phyloP scores from a whole-genome alignment of 2,797 vertebrate species.

The Moxostoma hubbsi region DNA sequence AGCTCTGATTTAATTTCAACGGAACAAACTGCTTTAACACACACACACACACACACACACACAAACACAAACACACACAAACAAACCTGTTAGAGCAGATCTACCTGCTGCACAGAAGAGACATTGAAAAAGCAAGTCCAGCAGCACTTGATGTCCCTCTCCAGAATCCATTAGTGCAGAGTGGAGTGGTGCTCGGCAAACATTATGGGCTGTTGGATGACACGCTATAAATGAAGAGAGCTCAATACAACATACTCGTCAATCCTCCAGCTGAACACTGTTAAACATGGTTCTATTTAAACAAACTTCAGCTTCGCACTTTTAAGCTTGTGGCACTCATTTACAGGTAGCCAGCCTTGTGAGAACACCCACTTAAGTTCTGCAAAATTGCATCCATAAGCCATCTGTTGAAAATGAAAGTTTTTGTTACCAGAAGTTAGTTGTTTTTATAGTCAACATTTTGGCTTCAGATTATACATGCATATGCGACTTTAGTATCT shows the following conservation, averaged over 20 bases:
- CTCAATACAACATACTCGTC: constrained; percentile 72
- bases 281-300: constrained; percentile 59
- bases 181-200: constrained; percentile 79
- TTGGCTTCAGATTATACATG: constrained; percentile 5
- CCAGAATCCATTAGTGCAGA: constrained; percentile 80
- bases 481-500: background rate
- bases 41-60: background rate
- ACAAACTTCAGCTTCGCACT: constrained; percentile 44
- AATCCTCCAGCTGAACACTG: constrained; percentile 61
- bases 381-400: constrained; percentile 10
- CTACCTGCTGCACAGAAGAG: constrained; percentile 54
- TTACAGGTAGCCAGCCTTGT: constrained; percentile 23
- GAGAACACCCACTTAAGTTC: constrained; percentile 39
- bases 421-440: constrained; percentile 11
- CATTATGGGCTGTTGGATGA: constrained; percentile 78
- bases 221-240: constrained; percentile 68
- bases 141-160: constrained; percentile 73
- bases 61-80: background rate
- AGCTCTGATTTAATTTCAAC: background rate
- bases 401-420: constrained; percentile 19
- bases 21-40: constrained; percentile 10
- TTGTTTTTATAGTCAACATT: constrained; percentile 22
- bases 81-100: constrained; percentile 32
- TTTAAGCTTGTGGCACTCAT: constrained; percentile 26
- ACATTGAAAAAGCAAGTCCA: constrained; percentile 61